Evolutionary conservation across 1,140 invertebrate species (phyloP).

Genomic region (Leptopilina boulardi): DNA sequence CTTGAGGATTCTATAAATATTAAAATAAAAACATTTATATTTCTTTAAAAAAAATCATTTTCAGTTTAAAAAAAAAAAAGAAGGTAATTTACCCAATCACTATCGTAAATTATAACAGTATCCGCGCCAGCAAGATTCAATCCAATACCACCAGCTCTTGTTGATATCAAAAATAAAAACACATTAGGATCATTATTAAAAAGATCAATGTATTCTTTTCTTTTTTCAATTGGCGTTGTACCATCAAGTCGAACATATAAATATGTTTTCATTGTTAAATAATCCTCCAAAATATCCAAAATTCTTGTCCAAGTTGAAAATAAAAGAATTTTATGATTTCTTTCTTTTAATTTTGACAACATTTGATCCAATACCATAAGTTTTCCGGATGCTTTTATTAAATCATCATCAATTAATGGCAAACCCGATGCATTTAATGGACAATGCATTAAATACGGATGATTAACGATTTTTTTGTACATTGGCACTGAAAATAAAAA

Average conservation of each 20-base stretch:
- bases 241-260: constrained; percentile 83
- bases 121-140: constrained; percentile 86
- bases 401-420: constrained; percentile 76
- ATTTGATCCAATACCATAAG: constrained; percentile 83
- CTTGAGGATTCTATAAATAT: constrained; percentile 82
- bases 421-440: constrained; percentile 62
- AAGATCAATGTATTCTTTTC: constrained; percentile 73
- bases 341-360: constrained; percentile 77
- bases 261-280: constrained; percentile 76
- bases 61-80: neutral
- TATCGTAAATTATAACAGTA: constrained; percentile 87
- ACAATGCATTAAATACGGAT: constrained; percentile 83
- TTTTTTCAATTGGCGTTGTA: constrained; percentile 61
- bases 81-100: constrained; percentile 79
- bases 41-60: neutral
- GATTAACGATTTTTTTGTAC: constrained; percentile 80
- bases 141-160: constrained; percentile 82
- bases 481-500: constrained; percentile 16
- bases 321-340: constrained; percentile 83
- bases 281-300: constrained; percentile 84
- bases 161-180: constrained; percentile 81
- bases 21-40: neutral
- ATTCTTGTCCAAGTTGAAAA: constrained; percentile 85
- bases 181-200: constrained; percentile 77
- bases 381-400: constrained; percentile 82